Evolutionary conservation across 2,797 vertebrate species (phyloP), one percentile per base, ranked within the genome.

Genomic region (Sebastes aleutianus): DNA sequence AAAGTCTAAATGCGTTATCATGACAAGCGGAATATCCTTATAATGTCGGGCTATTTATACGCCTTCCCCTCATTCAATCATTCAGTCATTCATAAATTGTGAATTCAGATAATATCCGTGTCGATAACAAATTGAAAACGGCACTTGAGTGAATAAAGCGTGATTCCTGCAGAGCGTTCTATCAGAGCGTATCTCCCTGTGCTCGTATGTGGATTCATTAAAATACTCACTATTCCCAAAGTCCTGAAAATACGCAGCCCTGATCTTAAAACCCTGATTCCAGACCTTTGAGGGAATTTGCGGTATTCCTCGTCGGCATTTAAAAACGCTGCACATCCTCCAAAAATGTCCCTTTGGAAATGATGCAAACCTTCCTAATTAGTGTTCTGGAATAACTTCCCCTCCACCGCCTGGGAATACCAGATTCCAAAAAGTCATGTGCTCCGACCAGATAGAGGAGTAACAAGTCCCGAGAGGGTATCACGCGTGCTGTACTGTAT

Each of bases 331-430:
- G 2, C 36, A 77, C 59, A 69, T 85, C 70, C 72, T 78, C 62
- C 9, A 22, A 80, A 76, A 66, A 84, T 8, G 9, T 39, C 63
- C 70, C 74, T 70, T 57, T 71, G 79, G 63, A 80, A 83, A 58
- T 50, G 54, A 79, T 63, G 47, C 64, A 86, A 87, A 89, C 77
- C 61, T 31, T 1, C 47, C 82, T 85, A 85, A 93, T 91, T 84
- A 88, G 70, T 5, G 32, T 57, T 79, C 29, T 61, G 53, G 66
- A 83, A 86, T 70, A 71, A 78, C 67, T 81, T 78, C 20, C 11
- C 43, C 1, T 1, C 8, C 12, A n/a, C 31, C 10, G 0, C 79
- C 58, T 13, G 8, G 84, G 70, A 85, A 76, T 54, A 62, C 22
- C 0, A n/a, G 34, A 79, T 71, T 80, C 83, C 31, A 29, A 68